A percentile compares a stretch with the other conserved stretches of the same genome.
Conservation (phyloP, 2,113 vertebrate species). For the Chitala chitala region DNA sequence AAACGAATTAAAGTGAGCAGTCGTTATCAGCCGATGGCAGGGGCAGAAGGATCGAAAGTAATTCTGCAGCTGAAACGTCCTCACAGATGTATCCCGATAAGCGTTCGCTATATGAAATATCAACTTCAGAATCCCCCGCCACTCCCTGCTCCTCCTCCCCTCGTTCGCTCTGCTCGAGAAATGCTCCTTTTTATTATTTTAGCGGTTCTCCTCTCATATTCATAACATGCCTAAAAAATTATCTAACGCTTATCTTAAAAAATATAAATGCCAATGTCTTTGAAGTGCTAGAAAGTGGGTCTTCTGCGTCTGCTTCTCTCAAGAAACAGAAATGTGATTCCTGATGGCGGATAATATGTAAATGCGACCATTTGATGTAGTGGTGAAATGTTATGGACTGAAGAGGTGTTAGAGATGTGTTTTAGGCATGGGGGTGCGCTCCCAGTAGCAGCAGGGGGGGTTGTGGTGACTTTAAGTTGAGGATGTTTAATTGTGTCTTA, state of each 20-base stretch:
- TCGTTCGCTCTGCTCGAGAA: background rate
- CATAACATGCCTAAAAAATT: constrained; percentile 29
- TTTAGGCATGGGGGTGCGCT: background rate
- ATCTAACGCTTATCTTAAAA: constrained; percentile 24
- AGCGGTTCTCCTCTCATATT: constrained; percentile 15
- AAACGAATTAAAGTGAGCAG: constrained; percentile 41
- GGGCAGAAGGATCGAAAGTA: constrained; percentile 39
- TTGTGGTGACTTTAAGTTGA: background rate
- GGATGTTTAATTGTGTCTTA: constrained; percentile 7
- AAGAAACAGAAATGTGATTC: constrained; percentile 10
- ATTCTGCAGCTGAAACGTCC: constrained; percentile 33
- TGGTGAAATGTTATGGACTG: background rate
- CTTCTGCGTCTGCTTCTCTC: background rate
- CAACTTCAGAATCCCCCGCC: constrained; percentile 22
- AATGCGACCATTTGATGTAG: constrained; percentile 26
- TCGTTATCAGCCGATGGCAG: constrained; percentile 45
- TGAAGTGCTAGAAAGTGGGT: constrained; percentile 23
- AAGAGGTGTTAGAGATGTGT: background rate
- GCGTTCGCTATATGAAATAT: constrained; percentile 37
- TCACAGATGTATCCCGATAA: constrained; percentile 38
- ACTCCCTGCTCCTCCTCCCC: too few relatives aligned
- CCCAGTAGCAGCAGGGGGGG: background rate
- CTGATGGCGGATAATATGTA: constrained; percentile 31
- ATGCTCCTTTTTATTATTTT: constrained; percentile 25
- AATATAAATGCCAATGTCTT: constrained; percentile 28